Conservation (phyloP, 2,113 vertebrate species). For the Thunnus maccoyii region DNA sequence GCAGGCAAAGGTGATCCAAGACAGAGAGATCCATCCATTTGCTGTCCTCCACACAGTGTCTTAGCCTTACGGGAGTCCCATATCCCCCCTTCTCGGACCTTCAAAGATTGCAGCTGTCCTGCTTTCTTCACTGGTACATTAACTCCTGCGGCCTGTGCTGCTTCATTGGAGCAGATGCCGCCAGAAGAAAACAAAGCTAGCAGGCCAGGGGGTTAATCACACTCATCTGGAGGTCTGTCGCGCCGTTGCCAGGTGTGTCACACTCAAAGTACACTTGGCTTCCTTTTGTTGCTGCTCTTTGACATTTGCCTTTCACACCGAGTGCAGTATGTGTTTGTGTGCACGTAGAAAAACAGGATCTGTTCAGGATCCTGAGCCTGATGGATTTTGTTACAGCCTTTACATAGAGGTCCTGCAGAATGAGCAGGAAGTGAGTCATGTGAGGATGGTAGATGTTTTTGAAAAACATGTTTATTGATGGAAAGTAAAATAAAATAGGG, state of each 20-base stretch:
- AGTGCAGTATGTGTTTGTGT: conserved; percentile 11
- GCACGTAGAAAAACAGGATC: conserved; percentile 16
- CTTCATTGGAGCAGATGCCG: conserved; percentile 70
- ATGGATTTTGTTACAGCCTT: conserved; percentile 30
- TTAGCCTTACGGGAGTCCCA: conserved; percentile 34
- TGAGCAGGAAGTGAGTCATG: conserved; percentile 22
- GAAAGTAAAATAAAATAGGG: neutral
- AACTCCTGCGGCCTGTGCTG: conserved; percentile 62
- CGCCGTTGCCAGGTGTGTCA: conserved; percentile 70
- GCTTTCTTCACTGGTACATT: conserved; percentile 64
- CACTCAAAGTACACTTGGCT: conserved; percentile 66
- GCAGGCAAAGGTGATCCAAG: conserved; percentile 40
- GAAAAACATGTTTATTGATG: neutral
- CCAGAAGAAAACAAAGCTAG: conserved; percentile 70
- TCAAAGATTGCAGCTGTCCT: conserved; percentile 60
- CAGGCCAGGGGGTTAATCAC: conserved; percentile 72
- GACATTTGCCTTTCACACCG: conserved; percentile 58
- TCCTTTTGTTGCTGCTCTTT: conserved; percentile 61
- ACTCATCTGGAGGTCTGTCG: conserved; percentile 59
- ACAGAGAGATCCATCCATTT: conserved; percentile 57
- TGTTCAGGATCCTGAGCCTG: conserved; percentile 1
- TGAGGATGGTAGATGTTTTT: neutral
- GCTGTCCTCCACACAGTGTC: conserved; percentile 18
- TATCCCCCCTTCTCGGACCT: conserved; percentile 19
- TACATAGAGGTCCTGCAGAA: neutral